These are phyloP conservation scores for Platanista minor DNA, from an alignment of 2,113 vertebrate genomes.

Conservation along the genomic window DNA sequence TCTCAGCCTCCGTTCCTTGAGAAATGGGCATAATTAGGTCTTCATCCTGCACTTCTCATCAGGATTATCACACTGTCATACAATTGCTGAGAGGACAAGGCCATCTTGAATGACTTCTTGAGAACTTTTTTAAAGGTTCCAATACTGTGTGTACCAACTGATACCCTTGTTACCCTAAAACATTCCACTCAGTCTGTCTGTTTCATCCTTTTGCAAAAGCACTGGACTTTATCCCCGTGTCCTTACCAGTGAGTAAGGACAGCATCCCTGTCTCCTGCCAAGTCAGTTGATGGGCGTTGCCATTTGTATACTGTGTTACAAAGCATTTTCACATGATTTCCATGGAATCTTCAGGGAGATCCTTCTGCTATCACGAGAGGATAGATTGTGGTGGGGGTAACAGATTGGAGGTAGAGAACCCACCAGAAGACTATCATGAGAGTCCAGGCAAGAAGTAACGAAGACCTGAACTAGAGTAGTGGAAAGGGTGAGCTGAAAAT, in stretches of 20 bases:
- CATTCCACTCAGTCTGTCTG: not conserved
- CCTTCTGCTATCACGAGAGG: not conserved
- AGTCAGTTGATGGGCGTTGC: not conserved
- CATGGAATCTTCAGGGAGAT: not conserved
- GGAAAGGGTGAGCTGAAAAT: not conserved
- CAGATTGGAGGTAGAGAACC: not conserved
- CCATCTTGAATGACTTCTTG: not conserved
- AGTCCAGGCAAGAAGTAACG: not conserved
- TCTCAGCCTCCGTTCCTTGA: not conserved
- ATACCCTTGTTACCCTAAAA: not conserved
- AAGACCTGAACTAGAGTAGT: not conserved
- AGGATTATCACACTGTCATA: not conserved
- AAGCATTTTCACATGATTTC: not conserved
- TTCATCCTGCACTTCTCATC: not conserved
- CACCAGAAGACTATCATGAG: not conserved
- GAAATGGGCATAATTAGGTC: not conserved
- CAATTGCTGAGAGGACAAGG: not conserved
- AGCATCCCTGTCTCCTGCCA: not conserved
- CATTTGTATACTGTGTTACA: not conserved
- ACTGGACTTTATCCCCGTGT: not conserved
- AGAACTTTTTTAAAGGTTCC: not conserved
- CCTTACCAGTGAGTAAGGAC: not conserved
- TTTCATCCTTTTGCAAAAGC: not conserved
- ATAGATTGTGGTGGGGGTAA: accelerated
- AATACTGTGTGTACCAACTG: not conserved